Evolutionary conservation across 2,797 vertebrate species (phyloP), one percentile per base, ranked within the genome.

Genomic region (Columba guinea): DNA sequence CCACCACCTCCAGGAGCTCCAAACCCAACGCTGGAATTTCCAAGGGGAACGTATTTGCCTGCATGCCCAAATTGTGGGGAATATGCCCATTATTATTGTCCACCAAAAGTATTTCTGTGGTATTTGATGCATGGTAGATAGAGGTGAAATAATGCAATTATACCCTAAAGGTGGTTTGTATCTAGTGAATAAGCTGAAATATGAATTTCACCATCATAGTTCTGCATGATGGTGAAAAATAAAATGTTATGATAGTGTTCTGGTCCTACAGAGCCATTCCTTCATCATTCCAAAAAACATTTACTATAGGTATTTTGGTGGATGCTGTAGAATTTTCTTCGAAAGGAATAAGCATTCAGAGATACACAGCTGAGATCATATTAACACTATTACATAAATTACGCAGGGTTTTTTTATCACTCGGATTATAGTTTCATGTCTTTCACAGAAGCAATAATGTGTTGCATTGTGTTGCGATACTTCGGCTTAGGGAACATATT

Each of bases 401-500:
- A 32, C 60, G 8, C 75, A 22, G 55, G 6, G 23, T 12, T 78
- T 30, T 84, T 21, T 94, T 48, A 65, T 81, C 21, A 3, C 44
- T 91, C 53, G 86, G 32, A 87, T 86, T 94, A n/a, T 85, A 75
- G 71, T 92, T 83, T 62, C 62, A 28, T 79, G 20, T 93, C 77
- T 89, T 94, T 86, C 80, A 67, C 51, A 73, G 88, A 89, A 94
- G 86, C 87, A 96, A 74, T 93, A 94, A 94, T 88, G 37, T 87
- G 52, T 87, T 83, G 27, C 78, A 90, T 92, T 96, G 80, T 92
- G 35, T 49, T 89, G 84, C 51, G 34, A 63, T 93, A 67, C 69
- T 70, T 89, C 44, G 85, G 85, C 69, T 95, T 90, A 94, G 81
- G 59, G 82, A 86, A 75, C 80, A 21, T 90, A 86, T 93, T 96